A percentile compares a stretch with the other conserved stretches of the same genome.
Evolutionary conservation across 2,113 vertebrate species (phyloP).

Genomic region (Planiliza haematocheilus): DNA sequence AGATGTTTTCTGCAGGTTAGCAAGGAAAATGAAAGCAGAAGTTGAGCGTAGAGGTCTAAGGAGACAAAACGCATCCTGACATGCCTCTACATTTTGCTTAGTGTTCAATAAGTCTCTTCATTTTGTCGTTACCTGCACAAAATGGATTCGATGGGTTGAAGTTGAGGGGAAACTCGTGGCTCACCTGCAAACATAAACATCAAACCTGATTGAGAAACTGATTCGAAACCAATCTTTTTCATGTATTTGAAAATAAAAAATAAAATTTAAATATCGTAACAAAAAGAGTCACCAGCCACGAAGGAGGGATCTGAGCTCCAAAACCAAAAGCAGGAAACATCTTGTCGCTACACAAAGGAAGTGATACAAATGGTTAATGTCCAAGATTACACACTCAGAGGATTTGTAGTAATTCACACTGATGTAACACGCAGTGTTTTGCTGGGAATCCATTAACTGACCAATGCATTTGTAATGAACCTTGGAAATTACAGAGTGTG

Average conservation of each 20-base stretch:
- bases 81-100: too few species aligned
- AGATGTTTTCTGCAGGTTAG: too few species aligned
- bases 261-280: neutral
- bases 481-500: too few species aligned
- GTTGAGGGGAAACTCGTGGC: constrained; percentile 96
- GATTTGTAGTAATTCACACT: neutral
- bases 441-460: too few species aligned
- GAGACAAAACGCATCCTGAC: too few species aligned
- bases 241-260: neutral
- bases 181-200: constrained; percentile 85
- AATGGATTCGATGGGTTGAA: constrained; percentile 92
- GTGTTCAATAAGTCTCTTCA: neutral
- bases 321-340: constrained; percentile 98
- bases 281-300: constrained; percentile 87
- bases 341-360: constrained; percentile 87
- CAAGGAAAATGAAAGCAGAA: too few species aligned
- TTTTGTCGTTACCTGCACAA: constrained; percentile 85
- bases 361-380: neutral
- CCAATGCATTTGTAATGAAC: too few species aligned
- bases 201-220: too few species aligned
- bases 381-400: neutral
- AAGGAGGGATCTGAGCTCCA: constrained; percentile 94
- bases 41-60: too few species aligned
- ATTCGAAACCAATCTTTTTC: neutral
- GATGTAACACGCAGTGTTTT: neutral